Conservation (phyloP, 1,140 invertebrate species). For the Drosophila sucinea region DNA sequence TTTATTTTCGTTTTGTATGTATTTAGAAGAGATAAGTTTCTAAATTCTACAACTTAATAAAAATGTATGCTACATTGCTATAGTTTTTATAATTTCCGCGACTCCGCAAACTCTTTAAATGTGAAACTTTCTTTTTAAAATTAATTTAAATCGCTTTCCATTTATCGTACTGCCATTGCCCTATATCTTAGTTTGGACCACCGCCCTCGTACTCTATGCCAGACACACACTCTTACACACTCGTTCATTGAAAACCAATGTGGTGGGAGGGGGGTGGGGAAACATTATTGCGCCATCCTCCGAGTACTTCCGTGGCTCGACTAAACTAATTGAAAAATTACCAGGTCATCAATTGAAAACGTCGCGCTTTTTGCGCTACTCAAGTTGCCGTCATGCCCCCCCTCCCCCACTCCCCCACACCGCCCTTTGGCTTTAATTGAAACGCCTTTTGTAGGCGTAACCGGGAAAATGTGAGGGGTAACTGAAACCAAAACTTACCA, state of each 20-base stretch:
- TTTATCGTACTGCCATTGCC: background rate
- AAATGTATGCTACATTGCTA: too few relatives aligned
- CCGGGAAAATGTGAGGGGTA: constrained; percentile 21
- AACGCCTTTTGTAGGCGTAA: constrained; percentile 34
- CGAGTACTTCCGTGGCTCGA: background rate
- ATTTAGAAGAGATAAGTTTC: too few relatives aligned
- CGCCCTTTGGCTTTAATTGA: constrained; percentile 51
- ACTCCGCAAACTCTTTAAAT: background rate
- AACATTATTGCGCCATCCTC: constrained; percentile 1
- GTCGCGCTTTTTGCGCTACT: constrained; percentile 37
- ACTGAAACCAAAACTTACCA: constrained; percentile 85
- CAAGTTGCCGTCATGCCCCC: constrained; percentile 9
- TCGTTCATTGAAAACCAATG: background rate
- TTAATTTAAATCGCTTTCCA: background rate
- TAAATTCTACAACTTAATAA: too few relatives aligned
- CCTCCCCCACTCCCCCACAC: background rate
- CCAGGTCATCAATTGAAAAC: constrained; percentile 64
- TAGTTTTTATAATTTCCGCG: too few relatives aligned
- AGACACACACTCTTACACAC: too few relatives aligned
- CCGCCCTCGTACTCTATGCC: background rate
- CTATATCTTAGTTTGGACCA: background rate
- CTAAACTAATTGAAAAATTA: constrained; percentile 71
- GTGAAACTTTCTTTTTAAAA: background rate
- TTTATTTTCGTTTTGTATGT: too few relatives aligned
- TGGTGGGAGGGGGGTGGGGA: background rate